Evolutionary conservation across 2,113 vertebrate species (phyloP).

Genomic region (Seriola aureovittata): DNA sequence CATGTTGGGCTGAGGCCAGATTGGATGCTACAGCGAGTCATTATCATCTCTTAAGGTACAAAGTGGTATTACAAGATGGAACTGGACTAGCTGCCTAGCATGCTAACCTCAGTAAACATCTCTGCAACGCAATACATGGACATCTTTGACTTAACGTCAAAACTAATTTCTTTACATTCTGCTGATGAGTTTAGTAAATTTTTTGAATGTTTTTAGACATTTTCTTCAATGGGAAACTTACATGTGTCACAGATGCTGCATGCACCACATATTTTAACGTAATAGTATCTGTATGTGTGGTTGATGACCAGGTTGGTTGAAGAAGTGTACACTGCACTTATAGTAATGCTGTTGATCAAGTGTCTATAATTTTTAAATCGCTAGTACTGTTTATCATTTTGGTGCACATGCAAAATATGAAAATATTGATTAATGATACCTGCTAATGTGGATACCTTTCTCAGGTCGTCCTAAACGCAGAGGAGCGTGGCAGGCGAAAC

Average conservation of each 20-base stretch:
- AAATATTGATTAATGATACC: not conserved
- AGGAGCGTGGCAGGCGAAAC: constrained; percentile 20
- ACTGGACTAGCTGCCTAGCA: no score
- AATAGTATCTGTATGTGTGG: not conserved
- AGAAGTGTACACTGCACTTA: not conserved
- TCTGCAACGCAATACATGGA: no score
- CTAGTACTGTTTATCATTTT: not conserved
- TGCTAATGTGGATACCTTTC: constrained; percentile 8
- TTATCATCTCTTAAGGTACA: no score
- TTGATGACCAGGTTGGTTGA: not conserved
- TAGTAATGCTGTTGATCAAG: not conserved
- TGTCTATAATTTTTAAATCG: not conserved
- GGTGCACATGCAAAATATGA: not conserved
- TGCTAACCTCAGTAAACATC: no score
- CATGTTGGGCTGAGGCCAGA: no score
- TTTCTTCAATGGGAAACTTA: not conserved
- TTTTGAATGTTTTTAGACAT: no score
- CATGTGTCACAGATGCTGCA: not conserved
- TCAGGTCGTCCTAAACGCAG: constrained; percentile 82
- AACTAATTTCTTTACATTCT: not conserved
- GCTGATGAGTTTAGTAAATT: not conserved
- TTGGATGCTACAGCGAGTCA: no score
- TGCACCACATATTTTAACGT: not conserved
- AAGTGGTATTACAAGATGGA: no score
- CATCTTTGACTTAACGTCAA: no score